A percentile compares a stretch with the other conserved stretches of the same genome.
Conservation (phyloP, 2,888 invertebrate species). For the Thyatira batis region DNA sequence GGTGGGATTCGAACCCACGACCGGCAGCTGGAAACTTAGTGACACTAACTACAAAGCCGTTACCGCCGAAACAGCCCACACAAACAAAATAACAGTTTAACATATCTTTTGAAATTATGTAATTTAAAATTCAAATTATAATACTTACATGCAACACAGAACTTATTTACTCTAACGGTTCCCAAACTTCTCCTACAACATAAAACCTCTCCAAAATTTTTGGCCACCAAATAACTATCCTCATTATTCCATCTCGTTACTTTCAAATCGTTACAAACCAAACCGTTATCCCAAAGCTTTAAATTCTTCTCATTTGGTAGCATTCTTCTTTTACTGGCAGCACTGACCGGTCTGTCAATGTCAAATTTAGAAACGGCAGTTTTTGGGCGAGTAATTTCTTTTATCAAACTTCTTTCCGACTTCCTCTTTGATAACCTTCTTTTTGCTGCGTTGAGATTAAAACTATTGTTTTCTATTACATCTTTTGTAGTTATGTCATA, state of each 20-base stretch:
- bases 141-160: slow-evolving; percentile 61
- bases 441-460: slow-evolving; percentile 68
- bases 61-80: no score
- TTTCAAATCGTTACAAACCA: slow-evolving; percentile 64
- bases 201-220: slow-evolving; percentile 66
- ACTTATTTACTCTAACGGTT: slow-evolving; percentile 45
- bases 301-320: slow-evolving; percentile 42
- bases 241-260: slow-evolving; percentile 46
- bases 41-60: no score
- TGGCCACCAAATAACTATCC: slow-evolving; percentile 62
- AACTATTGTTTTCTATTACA: slow-evolving; percentile 25
- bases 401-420: slow-evolving; percentile 40
- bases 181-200: slow-evolving; percentile 55
- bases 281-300: slow-evolving; percentile 54
- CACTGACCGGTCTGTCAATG: slow-evolving; percentile 56
- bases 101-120: no score
- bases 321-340: slow-evolving; percentile 47
- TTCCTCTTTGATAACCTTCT: slow-evolving; percentile 48
- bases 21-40: no score
- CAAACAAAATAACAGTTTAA: no score
- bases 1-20: no score
- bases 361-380: slow-evolving; percentile 44
- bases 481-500: slow-evolving; percentile 36
- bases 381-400: slow-evolving; percentile 46
- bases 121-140: neutral